Percentiles rank a stretch among this genome's conserved stretches.
Evolutionary conservation across 2,797 vertebrate species (phyloP).

Genomic region (Cyprinella venusta): DNA sequence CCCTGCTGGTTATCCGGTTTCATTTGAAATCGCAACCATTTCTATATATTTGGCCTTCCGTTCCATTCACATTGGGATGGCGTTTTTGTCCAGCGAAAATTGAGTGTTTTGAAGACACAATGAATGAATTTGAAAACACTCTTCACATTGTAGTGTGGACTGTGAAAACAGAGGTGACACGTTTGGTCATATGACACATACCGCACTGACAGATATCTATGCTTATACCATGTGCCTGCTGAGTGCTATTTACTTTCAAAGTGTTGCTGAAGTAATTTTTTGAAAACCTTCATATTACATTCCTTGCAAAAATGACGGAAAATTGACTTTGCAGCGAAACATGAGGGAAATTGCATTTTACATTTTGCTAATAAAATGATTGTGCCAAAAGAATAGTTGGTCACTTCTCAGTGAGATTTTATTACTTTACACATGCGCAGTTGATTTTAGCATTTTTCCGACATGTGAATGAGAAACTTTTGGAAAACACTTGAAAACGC

Average conservation of each 20-base stretch:
- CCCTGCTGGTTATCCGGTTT: not conserved
- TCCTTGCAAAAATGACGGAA: not conserved
- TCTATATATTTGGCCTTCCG: not conserved
- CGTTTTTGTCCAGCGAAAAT: no score
- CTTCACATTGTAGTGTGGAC: not conserved
- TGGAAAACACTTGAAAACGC: not conserved
- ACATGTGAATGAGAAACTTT: not conserved
- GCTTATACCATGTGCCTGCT: not conserved
- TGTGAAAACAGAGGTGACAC: not conserved
- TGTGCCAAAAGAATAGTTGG: not conserved
- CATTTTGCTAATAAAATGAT: not conserved
- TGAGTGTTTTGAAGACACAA: no score
- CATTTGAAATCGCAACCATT: not conserved
- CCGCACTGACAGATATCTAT: not conserved
- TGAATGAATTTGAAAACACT: no score
- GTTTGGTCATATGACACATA: not conserved
- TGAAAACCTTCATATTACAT: not conserved
- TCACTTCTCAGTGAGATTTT: not conserved
- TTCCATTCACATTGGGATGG: no score
- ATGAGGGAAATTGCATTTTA: no score
- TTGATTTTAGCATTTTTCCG: no score
- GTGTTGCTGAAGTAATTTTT: not conserved
- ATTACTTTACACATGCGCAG: not conserved
- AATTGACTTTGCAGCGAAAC: not conserved
- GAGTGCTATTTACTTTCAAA: not conserved